Percentiles rank a stretch among this genome's conserved stretches.
Conservation (phyloP, 2,888 invertebrate genomes). For the Siphlonurus alternatus region DNA sequence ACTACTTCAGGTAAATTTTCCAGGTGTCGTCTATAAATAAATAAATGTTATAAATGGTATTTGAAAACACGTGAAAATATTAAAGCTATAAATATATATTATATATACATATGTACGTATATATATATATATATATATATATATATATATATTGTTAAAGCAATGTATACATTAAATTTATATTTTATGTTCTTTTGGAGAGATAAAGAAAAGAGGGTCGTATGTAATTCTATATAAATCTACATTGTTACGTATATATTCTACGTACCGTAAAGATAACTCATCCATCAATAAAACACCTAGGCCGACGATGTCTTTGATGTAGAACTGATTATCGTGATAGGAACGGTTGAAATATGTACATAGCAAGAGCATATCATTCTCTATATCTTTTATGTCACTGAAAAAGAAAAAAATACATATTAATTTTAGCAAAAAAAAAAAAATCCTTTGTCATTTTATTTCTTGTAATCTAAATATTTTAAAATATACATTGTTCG, state of each 20-base stretch:
- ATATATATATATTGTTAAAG: no score
- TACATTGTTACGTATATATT: no score
- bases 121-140: no score
- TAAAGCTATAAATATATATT: no score
- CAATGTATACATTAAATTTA: no score
- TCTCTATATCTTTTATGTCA: slow-evolving; percentile 39
- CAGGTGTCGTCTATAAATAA: slow-evolving; percentile 46
- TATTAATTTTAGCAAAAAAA: neutral
- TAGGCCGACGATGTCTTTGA: slow-evolving; percentile 56
- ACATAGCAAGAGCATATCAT: slow-evolving; percentile 52
- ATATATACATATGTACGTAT: no score
- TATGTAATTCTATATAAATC: no score
- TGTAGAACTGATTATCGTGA: slow-evolving; percentile 65
- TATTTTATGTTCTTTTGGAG: neutral
- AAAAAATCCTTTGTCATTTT: no score
- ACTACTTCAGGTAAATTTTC: slow-evolving; percentile 63
- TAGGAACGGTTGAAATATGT: slow-evolving; percentile 58
- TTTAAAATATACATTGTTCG: no score
- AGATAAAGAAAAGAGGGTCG: no score
- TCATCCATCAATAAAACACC: slow-evolving; percentile 56
- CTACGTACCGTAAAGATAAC: slow-evolving; percentile 32
- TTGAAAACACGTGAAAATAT: no score
- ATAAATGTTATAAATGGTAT: neutral
- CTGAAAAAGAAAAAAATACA: slow-evolving; percentile 16
- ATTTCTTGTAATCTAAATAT: no score